Conservation (phyloP, 2,797 vertebrate genomes). For the Anomalospiza imberbis region DNA sequence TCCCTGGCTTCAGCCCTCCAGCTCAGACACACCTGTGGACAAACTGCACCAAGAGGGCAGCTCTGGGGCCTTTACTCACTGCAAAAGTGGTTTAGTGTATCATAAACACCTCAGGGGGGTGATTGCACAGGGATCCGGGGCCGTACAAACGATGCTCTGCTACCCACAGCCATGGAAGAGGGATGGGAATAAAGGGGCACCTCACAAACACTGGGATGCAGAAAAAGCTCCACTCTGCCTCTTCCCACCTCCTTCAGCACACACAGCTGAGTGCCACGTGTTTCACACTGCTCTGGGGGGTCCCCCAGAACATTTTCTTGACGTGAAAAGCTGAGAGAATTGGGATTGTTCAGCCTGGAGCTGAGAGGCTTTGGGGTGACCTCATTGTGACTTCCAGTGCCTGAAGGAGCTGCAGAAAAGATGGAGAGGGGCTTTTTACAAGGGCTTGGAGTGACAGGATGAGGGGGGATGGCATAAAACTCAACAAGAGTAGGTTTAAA, state of each 20-base stretch:
- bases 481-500: fast-evolving
- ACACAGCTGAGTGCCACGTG: background rate
- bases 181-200: background rate
- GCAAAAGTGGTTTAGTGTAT: fast-evolving
- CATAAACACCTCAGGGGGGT: background rate
- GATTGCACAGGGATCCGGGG: background rate
- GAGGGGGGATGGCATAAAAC: background rate
- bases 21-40: background rate
- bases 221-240: background rate
- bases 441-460: background rate
- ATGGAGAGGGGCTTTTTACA: background rate
- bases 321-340: background rate
- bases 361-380: background rate
- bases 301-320: background rate
- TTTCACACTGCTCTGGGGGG: background rate
- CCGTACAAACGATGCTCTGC: background rate
- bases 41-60: background rate
- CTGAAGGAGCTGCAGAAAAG: background rate
- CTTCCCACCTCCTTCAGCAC: background rate
- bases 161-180: background rate
- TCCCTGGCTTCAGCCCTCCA: background rate
- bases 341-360: background rate
- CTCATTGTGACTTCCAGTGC: background rate
- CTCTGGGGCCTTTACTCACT: background rate
- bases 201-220: fast-evolving